These are phyloP conservation scores for Tragopan temminckii DNA, from an alignment of 2,797 vertebrate genomes.

Conservation along the genomic window DNA sequence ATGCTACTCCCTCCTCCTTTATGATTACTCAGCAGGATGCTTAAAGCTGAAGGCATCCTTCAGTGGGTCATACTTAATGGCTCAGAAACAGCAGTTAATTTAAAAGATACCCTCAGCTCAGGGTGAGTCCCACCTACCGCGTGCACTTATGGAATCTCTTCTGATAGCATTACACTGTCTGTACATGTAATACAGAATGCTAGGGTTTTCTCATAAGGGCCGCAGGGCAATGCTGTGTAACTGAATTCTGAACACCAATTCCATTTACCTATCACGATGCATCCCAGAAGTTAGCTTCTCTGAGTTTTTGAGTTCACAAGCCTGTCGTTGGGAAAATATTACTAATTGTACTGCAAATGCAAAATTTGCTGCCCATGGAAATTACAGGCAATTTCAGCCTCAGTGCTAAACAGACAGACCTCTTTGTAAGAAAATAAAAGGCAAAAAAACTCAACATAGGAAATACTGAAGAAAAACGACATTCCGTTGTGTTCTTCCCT, in stretches of 20 bases:
- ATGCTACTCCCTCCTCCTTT: background rate
- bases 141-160: rapidly evolving
- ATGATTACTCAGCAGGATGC: background rate
- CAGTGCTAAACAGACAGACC: background rate
- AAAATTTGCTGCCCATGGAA: background rate
- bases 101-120: background rate
- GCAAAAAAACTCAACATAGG: background rate
- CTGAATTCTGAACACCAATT: background rate
- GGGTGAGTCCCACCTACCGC: background rate
- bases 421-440: background rate
- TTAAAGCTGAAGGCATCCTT: background rate
- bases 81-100: background rate
- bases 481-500: background rate
- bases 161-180: background rate
- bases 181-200: background rate
- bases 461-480: constrained; percentile 9
- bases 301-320: background rate
- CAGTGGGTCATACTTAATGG: too few species aligned
- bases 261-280: background rate
- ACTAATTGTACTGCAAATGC: background rate
- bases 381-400: background rate
- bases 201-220: background rate
- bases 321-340: background rate
- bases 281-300: background rate
- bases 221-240: background rate